Base-by-base conservation (phyloP, 2,888 invertebrate species). In the Drosophila borborema region DNA sequence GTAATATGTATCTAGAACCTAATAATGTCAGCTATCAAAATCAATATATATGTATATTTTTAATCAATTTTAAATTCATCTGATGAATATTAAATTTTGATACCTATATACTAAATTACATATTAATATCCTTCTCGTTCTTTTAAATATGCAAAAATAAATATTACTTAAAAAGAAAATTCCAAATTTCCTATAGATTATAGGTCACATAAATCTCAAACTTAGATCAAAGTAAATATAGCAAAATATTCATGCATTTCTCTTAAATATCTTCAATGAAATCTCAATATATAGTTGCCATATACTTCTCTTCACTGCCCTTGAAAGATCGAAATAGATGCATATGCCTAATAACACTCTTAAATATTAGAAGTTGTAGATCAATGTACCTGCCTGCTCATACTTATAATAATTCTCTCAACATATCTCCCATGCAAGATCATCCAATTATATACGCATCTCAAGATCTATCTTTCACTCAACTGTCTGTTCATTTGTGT, bases 391-490 rank as follows among this genome's bases (percentile, higher is more conserved):
- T 16, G 4, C 16, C 16, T 7, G 28, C 28, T 28, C 28, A 28
- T 49, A 51, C 8, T 51, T 34, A 51, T 18, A 14, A 14, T 34
- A 48, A 48, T 28, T 31, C 49, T 48, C 49, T 3, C 16, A 4
- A 31, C 34, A 49, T 3, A 49, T 34, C 31, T 34, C 6, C 12
- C 9, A 59, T 58, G 23, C 7, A 23, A 45, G 14, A 55, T 41
- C 16, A 23, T 40, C 40, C 40, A 40, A 7, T 55, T 38, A 54
- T 38, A 10, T 16, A 12, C 43, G 20, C 43, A 49, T 5, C 36
- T 1, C 60, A 65, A 36, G 23, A 23, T 59, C 46, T 31, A 40
- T 65, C 53, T 64, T 64, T 64, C 10, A 18, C 61, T 53, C 16
- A 61, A 61, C 49, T 62, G 43, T 55, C 20, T 18, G 14, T 28